Conservation (phyloP, 2,888 invertebrate species). For the Schizotus pectinicornis region DNA sequence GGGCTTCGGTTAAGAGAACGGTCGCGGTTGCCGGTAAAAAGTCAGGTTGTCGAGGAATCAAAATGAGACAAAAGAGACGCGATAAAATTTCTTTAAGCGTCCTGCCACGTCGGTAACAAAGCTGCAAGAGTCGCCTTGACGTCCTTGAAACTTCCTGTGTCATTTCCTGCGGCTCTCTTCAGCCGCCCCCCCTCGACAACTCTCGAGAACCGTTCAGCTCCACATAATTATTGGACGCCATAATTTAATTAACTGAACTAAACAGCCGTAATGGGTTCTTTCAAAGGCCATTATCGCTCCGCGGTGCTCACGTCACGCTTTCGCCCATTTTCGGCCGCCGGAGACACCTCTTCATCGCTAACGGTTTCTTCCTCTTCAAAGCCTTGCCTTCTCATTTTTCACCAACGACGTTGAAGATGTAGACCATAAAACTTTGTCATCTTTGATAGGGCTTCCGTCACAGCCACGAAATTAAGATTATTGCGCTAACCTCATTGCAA, state of each 20-base stretch:
- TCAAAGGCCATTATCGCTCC: neutral
- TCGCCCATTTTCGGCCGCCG: neutral
- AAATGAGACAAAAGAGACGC: too few relatives aligned
- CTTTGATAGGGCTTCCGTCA: too few relatives aligned
- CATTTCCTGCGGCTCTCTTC: constrained; percentile 22
- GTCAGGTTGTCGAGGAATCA: too few relatives aligned
- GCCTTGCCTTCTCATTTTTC: neutral
- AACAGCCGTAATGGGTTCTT: neutral
- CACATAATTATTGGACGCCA: neutral
- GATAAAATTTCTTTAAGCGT: too few relatives aligned
- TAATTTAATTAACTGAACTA: neutral
- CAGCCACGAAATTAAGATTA: too few relatives aligned
- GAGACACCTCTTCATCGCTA: too few relatives aligned
- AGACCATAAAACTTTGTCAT: too few relatives aligned
- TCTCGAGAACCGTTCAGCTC: constrained; percentile 1
- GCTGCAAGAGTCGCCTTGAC: constrained; percentile 17
- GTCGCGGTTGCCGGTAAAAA: too few relatives aligned
- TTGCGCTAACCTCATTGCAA: too few relatives aligned
- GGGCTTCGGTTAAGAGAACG: neutral
- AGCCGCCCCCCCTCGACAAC: constrained; percentile 13
- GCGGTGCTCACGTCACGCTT: constrained; percentile 10
- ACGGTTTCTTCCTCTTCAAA: too few relatives aligned
- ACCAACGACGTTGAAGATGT: neutral
- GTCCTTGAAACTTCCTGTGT: constrained; percentile 25
- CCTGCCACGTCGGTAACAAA: constrained; percentile 1